Conservation (phyloP, 2,113 vertebrate genomes). For the Ceratotherium simum region DNA sequence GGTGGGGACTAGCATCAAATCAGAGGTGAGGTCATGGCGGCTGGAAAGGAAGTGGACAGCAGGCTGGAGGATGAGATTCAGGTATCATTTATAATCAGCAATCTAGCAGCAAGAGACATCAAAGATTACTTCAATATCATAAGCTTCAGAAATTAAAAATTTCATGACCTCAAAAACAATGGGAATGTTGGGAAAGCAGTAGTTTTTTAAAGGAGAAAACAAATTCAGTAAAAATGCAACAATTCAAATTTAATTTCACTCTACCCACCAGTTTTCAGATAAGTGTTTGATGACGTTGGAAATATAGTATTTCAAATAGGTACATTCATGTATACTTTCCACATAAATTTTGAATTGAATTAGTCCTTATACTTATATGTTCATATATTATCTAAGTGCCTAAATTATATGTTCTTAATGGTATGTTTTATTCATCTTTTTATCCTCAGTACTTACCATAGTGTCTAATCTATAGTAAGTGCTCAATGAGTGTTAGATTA, state of each 20-base stretch:
- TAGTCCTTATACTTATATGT: not conserved
- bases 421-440: constrained; percentile 10
- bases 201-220: not conserved
- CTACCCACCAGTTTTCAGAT: not conserved
- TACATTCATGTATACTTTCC: not conserved
- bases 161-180: not conserved
- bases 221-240: not conserved
- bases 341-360: constrained; percentile 30
- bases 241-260: constrained; percentile 53
- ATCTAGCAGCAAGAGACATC: not conserved
- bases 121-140: not conserved
- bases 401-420: not conserved
- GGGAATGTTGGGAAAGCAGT: not conserved
- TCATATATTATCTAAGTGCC: not conserved
- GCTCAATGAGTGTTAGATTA: not conserved
- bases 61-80: not conserved
- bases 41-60: not conserved
- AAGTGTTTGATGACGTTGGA: not conserved
- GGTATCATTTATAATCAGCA: not conserved
- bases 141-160: not conserved
- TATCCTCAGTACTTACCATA: constrained; percentile 5
- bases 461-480: constrained; percentile 48
- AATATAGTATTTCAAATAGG: not conserved
- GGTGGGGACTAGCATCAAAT: not conserved
- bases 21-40: not conserved